Evolutionary conservation across 2,113 vertebrate species (phyloP), one percentile per base, ranked within the genome.

Genomic region (Psilopsiagon aymara): DNA sequence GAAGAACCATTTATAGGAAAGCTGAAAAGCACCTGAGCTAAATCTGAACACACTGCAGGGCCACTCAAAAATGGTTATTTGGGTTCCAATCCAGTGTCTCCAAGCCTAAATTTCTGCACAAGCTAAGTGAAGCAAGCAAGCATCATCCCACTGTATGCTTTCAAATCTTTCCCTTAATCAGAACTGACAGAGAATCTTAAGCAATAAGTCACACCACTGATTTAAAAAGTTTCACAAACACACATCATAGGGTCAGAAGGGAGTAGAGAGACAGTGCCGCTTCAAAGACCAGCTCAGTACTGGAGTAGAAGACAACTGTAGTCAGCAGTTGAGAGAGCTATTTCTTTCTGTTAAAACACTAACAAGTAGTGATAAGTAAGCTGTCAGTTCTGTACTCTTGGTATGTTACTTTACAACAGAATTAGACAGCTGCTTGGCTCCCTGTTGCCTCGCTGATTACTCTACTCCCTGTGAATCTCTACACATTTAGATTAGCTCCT

Each of bases 111-210:
- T 37, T 91, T 75, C 37, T 84, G 23, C 2, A 4, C 13, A 70
- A 49, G 41, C 16, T 62, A 70, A 67, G 47, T 41, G 59, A 59
- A 79, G 51, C 31, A n/a, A 86, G 37, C n/a, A 82, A 87, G 43
- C 55, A 64, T 27, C 39, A n/a, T 60, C 51, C 33, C 4, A 3
- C 33, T 78, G 19, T 17, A 25, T 0, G 0, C 0, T 0, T 71
- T 82, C 37, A 62, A 66, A 27, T 13, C 57, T 29, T 80, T 95
- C 25, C 28, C 46, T 43, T 89, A 52, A 55, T 41, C 5, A 0
- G 47, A 67, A 13, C 37, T 92, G 80, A 39, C 68, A 90, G 33
- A 57, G 1, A 27, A 27, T 83, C 67, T 93, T 47, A 55, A 78
- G 63, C 44, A 80, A 64, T 57, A 81, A 86, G 10, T 78, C 28